Evolutionary conservation across 2,113 vertebrate genomes (phyloP).

Genomic region (Esox niger): DNA sequence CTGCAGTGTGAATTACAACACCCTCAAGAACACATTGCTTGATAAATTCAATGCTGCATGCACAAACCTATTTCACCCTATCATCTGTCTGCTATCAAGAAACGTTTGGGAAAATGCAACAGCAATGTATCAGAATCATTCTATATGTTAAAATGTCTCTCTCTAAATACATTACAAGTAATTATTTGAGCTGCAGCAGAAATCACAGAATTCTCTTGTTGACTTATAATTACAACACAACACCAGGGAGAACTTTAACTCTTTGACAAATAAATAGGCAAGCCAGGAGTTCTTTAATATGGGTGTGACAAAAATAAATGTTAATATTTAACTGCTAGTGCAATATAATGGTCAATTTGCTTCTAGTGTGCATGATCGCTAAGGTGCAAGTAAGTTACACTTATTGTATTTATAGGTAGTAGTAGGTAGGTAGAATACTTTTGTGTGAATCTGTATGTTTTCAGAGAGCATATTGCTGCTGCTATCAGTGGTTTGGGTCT

Average conservation of each 20-base stretch:
- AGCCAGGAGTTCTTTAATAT: too few species aligned
- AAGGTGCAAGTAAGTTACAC: too few species aligned
- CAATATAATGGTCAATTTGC: too few species aligned
- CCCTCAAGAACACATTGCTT: not conserved
- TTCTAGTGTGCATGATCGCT: too few species aligned
- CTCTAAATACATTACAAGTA: constrained; percentile 28
- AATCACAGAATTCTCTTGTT: constrained; percentile 18
- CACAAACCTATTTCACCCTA: not conserved
- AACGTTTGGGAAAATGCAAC: constrained; percentile 16
- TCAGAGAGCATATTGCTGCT: too few species aligned
- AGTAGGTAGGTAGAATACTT: too few species aligned
- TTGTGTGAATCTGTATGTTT: too few species aligned
- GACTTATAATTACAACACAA: constrained; percentile 46
- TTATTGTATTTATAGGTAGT: too few species aligned
- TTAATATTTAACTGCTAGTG: too few species aligned
- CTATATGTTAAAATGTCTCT: constrained; percentile 31
- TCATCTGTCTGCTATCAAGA: constrained; percentile 25
- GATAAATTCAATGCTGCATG: not conserved
- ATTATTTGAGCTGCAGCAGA: constrained; percentile 32
- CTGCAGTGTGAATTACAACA: not conserved
- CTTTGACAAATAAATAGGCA: constrained; percentile 38
- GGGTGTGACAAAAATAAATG: too few species aligned
- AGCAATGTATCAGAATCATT: not conserved
- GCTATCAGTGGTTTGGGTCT: too few species aligned
- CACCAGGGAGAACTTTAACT: constrained; percentile 27